Evolutionary conservation across 2,797 vertebrate genomes (phyloP), one percentile per base, ranked within the genome.

Genomic region (Ceryle rudis): DNA sequence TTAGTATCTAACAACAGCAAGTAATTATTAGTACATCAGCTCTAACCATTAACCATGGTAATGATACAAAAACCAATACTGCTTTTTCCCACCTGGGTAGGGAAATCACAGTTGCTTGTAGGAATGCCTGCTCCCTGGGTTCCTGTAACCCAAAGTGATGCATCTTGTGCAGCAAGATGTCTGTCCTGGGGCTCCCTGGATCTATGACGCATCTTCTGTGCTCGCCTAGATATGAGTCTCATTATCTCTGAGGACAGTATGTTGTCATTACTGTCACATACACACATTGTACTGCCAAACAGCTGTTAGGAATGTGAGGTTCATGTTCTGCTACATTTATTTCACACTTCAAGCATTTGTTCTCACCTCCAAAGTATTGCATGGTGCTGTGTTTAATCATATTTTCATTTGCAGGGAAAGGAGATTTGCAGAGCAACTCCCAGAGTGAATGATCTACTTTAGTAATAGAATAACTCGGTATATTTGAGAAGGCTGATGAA

Each of bases 261-360:
- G 85, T 31, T 91, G 72, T 96, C 83, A 75, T 82, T 97, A 87
- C 80, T 87, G 85, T 86, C 95, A 80, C 75, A 73, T 29, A 82
- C 52, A 77, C 84, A 49, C 19, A 20, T 89, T 92, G 95, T 65
- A 42, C 86, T 95, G 91, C 96, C 94, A 97, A 96, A 74, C 90
- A 95, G 87, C 93, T 88, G 81, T 31, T 89, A 91, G 77, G 74
- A 94, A 91, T 72, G 75, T 2, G 16, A 92, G 93, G 67, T 47
- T 74, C 14, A 1, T 61, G 80, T 93, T 97, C 93, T 95, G 86
- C 81, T 94, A 77, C 60, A 28, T 96, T 97, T 97, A 95, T 95
- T 97, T 96, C 86, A 64, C 86, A 94, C 82, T 88, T 91, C 89
- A 70, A 86, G 16, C 49, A 4, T 93, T 97, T 89, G 80, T 83